Base-by-base conservation (phyloP, 2,888 invertebrate species). In the Gari tellinella region DNA sequence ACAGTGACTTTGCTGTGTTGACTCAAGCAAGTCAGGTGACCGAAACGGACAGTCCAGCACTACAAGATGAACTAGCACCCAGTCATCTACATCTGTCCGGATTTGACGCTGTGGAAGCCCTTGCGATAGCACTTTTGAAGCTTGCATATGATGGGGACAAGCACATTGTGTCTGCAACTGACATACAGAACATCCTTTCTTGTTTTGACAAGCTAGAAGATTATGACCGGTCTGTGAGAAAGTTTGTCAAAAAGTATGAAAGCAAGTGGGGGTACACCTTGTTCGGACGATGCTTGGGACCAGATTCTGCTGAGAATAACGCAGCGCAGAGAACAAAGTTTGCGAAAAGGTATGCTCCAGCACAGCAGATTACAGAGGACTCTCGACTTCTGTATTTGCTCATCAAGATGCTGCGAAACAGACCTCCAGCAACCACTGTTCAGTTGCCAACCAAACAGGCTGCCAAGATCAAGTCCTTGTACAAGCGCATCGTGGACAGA, bases 271-370 rank as follows among this genome's bases (percentile, higher is more conserved):
- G 61, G 2, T 61, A 61, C n/a, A 26, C 49, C 12, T 23, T 61
- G 37, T 61, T 61, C 51, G 61, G 61, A 37, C n/a, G 49, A 15
- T 61, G 61, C 31, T 19, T 61, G 21, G 49, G 61, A 2, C 49
- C 49, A n/a, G 61, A 61, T 1, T 49, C 38, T 1, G 2, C 49
- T 1, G 49, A 61, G 37, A 61, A 37, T 12, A 61, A 51, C 23
- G 61, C 61, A 17, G 61, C 61, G 10, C 61, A 61, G 49, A 61
- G 51, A 21, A 45, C 61, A 1, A 48, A 19, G 31, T 63, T 63
- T 21, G 19, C 53, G 2, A 63, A 19, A 21, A 14, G 45, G 8
- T 63, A 43, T 31, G 43, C 63, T 17, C 55, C 63, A 19, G 63
- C 41, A 17, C 51, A 15, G 5, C 21, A 55, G 53, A 43, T 63